Percentiles rank a stretch among this genome's conserved stretches.
These are phyloP conservation scores for Mobula birostris DNA, from an alignment of 2,113 vertebrate species.

Conservation along the genomic window DNA sequence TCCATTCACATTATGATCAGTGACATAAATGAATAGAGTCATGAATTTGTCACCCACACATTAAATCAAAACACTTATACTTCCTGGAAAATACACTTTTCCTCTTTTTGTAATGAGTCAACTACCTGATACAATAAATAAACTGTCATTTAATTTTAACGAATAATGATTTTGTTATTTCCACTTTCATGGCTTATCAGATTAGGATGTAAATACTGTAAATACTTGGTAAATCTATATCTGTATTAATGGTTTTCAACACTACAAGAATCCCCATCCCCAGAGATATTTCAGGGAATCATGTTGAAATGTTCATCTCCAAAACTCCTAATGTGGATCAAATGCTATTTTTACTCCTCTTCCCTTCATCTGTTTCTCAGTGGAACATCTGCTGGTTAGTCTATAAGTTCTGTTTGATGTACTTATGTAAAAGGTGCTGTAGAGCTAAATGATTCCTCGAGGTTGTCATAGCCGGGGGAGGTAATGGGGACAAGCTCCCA, in stretches of 20 bases:
- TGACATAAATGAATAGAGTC: background rate
- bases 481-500: too few relatives aligned
- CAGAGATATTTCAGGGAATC: background rate
- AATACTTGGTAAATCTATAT: background rate
- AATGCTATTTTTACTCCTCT: background rate
- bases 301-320: background rate
- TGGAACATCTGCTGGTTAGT: background rate
- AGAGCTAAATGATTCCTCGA: background rate
- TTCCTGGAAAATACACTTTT: background rate
- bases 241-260: background rate
- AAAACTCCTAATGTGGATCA: background rate
- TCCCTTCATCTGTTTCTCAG: background rate
- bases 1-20: background rate
- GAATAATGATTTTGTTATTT: background rate
- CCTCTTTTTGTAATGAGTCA: background rate
- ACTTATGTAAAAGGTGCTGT: background rate
- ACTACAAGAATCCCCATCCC: background rate
- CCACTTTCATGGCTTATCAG: background rate
- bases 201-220: background rate
- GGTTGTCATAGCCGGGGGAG: too few relatives aligned
- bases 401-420: background rate
- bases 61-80: background rate
- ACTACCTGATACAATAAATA: background rate
- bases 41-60: background rate
- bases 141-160: background rate